Evolutionary conservation across 1,140 invertebrate species (phyloP), one percentile per base, ranked within the genome.

Genomic region (Saccostrea glomerata): DNA sequence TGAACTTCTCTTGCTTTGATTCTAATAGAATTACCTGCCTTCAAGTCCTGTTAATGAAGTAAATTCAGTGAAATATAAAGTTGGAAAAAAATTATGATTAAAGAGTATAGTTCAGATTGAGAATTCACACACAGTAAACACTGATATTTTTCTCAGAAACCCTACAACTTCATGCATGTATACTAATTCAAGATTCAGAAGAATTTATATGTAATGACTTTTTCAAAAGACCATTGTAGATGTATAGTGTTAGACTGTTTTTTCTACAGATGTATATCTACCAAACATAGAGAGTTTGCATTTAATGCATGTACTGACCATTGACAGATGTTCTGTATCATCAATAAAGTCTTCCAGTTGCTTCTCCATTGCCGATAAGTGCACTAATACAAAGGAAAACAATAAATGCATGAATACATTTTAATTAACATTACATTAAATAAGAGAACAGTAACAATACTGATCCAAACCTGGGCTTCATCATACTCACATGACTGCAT

Each of bases 401-500:
- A 63, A 63, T 6, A 63, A 17, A 63, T 63, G 58, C n/a, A n/a
- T n/a, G 7, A 63, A 20, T 63, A 63, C n/a, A 63, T 63, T 2
- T 63, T 20, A 17, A 63, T 7, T 5, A 20, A n/a, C 58, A 63
- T 20, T 20, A 20, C 15, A 60, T 60, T 0, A 17, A 20, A 40
- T 54, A 0, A 84, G 13, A 20, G 11, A 13, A 47, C 55, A 30
- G 13, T 40, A 77, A 40, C 20, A 40, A 47, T 15, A 40, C 0
- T 83, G 4, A 11, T 47, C 54, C 36, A 55, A 9, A 12, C n/a
- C 11, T 40, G 6, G 30, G 17, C 23, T 85, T 70, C 5, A 84
- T 70, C 5, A 84, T 63, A 90, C 87, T 86, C 89, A 94, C 95
- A 94, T 12, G 98, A 98, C 86, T 98, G 96, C 0, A 97, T 97